Evolutionary conservation across 2,113 vertebrate genomes (phyloP).

Genomic region (Syngnathus floridae): DNA sequence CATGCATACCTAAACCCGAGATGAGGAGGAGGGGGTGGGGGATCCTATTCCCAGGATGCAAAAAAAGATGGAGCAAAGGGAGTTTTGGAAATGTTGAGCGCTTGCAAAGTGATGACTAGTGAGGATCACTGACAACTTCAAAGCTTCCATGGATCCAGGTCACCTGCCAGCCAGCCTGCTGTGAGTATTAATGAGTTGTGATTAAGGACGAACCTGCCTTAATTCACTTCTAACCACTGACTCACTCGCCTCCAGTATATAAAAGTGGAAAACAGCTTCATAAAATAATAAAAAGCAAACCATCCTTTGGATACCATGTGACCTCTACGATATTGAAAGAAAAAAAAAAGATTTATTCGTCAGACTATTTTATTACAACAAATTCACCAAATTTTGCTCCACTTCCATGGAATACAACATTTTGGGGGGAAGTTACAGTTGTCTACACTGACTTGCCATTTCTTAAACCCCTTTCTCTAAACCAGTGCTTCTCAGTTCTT

Average conservation of each 20-base stretch:
- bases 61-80: slow-evolving; percentile 31
- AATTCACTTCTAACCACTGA: slow-evolving; percentile 37
- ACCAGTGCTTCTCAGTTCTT: too few species aligned
- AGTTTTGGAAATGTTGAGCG: slow-evolving; percentile 54
- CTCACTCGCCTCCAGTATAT: slow-evolving; percentile 2
- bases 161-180: slow-evolving; percentile 41
- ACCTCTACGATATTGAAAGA: background rate
- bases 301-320: slow-evolving; percentile 7
- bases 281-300: slow-evolving; percentile 29
- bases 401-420: background rate
- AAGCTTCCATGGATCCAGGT: slow-evolving; percentile 62
- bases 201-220: slow-evolving; percentile 42
- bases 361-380: slow-evolving; percentile 23
- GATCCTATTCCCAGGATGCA: slow-evolving; percentile 47
- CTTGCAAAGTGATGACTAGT: slow-evolving; percentile 62
- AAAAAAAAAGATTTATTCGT: slow-evolving; percentile 11
- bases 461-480: too few species aligned
- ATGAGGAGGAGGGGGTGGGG: slow-evolving; percentile 4
- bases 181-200: slow-evolving; percentile 49
- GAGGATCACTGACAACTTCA: slow-evolving; percentile 61
- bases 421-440: too few species aligned
- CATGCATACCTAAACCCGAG: slow-evolving; percentile 37
- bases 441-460: too few species aligned
- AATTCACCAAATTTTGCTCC: background rate
- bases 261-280: slow-evolving; percentile 17